Evolutionary conservation across 2,888 invertebrate species (phyloP), one percentile per base, ranked within the genome.

Genomic region (Ectemnius lituratus): DNA sequence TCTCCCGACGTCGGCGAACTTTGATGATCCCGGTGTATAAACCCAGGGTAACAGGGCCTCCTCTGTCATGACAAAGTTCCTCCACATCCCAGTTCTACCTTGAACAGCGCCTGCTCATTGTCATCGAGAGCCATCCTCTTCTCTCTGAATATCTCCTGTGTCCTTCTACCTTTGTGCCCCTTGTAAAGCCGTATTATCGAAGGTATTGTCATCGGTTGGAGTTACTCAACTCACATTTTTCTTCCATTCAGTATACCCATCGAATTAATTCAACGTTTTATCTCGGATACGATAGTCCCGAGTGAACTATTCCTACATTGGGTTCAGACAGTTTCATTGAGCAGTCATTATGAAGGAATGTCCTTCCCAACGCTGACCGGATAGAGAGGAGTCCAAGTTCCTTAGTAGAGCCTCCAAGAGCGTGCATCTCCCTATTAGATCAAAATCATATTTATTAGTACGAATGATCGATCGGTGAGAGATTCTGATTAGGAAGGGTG

Each of bases 1-100:
- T 77, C 52, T 23, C 13, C 62, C 46, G 37, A 23, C 56, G 60
- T 73, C 66, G 73, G 65, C 59, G 46, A 46, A 69, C 64, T 75
- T 73, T 66, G 69, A 69, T 23, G 49, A 66, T 75, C 58, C 23
- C 63, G 57, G 45, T 37, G 49, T 13, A 60, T 58, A 61, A 73
- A 61, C 49, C 23, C 61, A 49, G 16, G 18, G 28, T 27, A 67
- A 57, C 28, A 61, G 14, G 46, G 1, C 37, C 14, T 46, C 45
- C 8, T 14, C 37, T 16, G 46, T 49, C 4, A 18, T 37, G n/a
- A 45, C 46, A 37, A 60, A 57, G 18, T 16, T 46, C 60, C 62
- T 23, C 62, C 27, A 62, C 47, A 23, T 49, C 47, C 20, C 4
- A 47, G 14, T 5, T 14, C 23, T 52, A 70, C 8, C 56, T 64